Base-by-base conservation (phyloP, 2,797 vertebrate species). In the Ptychadena robeensis region DNA sequence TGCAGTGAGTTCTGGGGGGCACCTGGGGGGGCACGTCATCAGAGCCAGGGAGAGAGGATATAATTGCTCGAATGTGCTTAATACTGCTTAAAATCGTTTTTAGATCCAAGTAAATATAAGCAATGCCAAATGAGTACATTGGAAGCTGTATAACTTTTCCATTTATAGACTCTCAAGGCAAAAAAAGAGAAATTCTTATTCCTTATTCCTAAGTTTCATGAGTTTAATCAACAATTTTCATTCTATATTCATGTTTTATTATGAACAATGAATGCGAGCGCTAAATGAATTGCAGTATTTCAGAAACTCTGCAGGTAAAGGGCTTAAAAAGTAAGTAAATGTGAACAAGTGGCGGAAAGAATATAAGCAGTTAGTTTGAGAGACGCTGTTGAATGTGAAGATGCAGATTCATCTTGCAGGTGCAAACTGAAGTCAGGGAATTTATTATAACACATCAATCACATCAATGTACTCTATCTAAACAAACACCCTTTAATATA, bases 181-280 rank as follows among this genome's bases (percentile, higher is more conserved):
- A 2, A 28, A 9, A 61, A 61, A 61, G 2, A 10, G 59, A 10
- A 61, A 61, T 61, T 9, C 4, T 11, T 61, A 9, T 61, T 28
- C 28, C 11, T 0, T 61, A 27, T 14, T 9, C 28, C 7, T 22
- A 53, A 11, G 27, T 6, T 40, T 5, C 38, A 6, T 61, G 59
- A 5, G 4, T 27, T 22, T 53, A 15, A 53, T 53, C 18, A 53
- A 61, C 59, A 28, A 61, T 61, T 61, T 61, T 27, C 28, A 31
- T 30, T 44, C 25, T 61, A 28, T 61, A 61, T 61, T 61, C 59
- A 61, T 61, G 59, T 61, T 61, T 61, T 57, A 28, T 61, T 25
- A 28, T 28, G 2, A 53, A 61, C 3, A 61, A 61, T 2, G 2
- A 61, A 28, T 28, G 10, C 4, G 10, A 25, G 57, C 7, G 22